These are phyloP conservation scores for Chalcosyrphus nemorum DNA, from an alignment of 2,888 invertebrate species.

Conservation along the genomic window DNA sequence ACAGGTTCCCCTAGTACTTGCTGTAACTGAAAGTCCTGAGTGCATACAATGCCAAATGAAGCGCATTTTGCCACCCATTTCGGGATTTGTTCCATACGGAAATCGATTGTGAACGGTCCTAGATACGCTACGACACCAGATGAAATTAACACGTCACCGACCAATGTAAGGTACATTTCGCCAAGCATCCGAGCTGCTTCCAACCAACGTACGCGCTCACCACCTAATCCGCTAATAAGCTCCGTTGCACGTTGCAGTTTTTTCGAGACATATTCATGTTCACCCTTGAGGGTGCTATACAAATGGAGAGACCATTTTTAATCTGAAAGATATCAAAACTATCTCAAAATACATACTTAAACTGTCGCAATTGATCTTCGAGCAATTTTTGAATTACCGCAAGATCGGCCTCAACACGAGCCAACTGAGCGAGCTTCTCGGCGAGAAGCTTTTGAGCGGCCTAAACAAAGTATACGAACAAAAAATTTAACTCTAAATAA, in stretches of 20 bases:
- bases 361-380: slow-evolving; percentile 84
- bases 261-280: slow-evolving; percentile 92
- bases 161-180: slow-evolving; percentile 87
- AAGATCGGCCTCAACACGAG: slow-evolving; percentile 82
- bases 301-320: neutral
- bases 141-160: slow-evolving; percentile 94
- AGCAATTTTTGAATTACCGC: slow-evolving; percentile 86
- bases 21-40: slow-evolving; percentile 88
- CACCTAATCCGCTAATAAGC: slow-evolving; percentile 94
- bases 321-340: neutral
- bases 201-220: slow-evolving; percentile 95
- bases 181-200: slow-evolving; percentile 88
- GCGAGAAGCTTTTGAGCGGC: slow-evolving; percentile 85
- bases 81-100: slow-evolving; percentile 86
- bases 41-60: slow-evolving; percentile 89
- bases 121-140: slow-evolving; percentile 95
- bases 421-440: slow-evolving; percentile 85
- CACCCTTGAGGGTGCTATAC: slow-evolving; percentile 84
- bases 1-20: slow-evolving; percentile 93
- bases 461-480: slow-evolving; percentile 62
- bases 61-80: slow-evolving; percentile 89
- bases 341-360: slow-evolving; percentile 75
- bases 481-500: no score
- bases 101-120: slow-evolving; percentile 92
- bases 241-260: slow-evolving; percentile 96